Evolutionary conservation across 2,113 vertebrate species (phyloP).

Genomic region (Illadopsis cleaveri): DNA sequence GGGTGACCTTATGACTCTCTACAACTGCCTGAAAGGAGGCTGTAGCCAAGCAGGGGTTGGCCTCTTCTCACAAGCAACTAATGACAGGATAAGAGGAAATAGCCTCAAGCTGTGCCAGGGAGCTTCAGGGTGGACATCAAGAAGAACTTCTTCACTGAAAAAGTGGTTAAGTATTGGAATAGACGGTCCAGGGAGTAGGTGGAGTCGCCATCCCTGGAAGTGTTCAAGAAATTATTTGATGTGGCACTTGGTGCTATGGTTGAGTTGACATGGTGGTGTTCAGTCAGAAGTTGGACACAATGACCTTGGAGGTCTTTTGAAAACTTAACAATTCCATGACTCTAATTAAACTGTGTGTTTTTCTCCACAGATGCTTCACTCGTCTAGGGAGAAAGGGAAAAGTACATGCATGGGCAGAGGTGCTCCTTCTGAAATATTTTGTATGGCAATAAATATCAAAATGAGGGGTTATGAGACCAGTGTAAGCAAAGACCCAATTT

Average conservation of each 20-base stretch:
- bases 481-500: neutral
- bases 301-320: neutral
- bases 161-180: neutral
- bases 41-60: neutral
- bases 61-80: neutral
- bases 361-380: neutral
- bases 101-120: neutral
- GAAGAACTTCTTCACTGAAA: neutral
- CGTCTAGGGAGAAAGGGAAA: neutral
- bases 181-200: rapidly evolving
- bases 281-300: neutral
- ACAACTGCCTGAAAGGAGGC: neutral
- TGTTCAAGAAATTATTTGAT: neutral
- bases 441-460: neutral
- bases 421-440: neutral
- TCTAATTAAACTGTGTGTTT: neutral
- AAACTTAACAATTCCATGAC: neutral
- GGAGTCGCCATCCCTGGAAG: neutral
- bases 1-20: neutral
- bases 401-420: neutral
- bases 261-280: neutral
- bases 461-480: neutral
- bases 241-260: neutral
- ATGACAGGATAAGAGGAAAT: neutral
- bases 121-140: neutral